These are phyloP conservation scores for Corythaeola cristata DNA, from an alignment of 2,113 vertebrate species.

Conservation along the genomic window DNA sequence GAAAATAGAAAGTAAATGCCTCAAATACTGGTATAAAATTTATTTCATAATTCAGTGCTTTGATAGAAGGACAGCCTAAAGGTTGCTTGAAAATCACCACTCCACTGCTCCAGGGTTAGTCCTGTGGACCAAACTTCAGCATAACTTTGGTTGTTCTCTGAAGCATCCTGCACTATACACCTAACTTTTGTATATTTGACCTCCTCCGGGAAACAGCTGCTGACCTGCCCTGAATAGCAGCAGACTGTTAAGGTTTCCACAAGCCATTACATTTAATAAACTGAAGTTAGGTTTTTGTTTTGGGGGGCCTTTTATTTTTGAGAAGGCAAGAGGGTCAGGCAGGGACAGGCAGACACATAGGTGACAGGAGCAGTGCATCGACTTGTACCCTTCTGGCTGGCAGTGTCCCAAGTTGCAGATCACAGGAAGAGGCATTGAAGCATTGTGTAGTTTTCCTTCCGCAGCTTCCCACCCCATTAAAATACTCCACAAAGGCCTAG, in stretches of 20 bases:
- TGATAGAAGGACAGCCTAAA: background rate
- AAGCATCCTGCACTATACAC: background rate
- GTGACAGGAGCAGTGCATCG: background rate
- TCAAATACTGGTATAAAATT: background rate
- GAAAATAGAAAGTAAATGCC: background rate
- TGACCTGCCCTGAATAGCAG: background rate
- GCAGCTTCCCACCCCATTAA: background rate
- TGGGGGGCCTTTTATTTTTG: too few relatives aligned
- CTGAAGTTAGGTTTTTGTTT: background rate
- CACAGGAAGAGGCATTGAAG: background rate
- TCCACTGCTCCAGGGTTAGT: background rate
- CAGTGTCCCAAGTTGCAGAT: background rate
- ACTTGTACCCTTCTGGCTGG: background rate
- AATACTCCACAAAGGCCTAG: background rate
- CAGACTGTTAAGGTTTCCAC: background rate
- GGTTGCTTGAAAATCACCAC: too few relatives aligned
- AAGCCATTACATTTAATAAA: background rate
- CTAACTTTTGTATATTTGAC: background rate
- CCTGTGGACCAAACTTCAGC: background rate
- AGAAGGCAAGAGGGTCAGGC: too few relatives aligned
- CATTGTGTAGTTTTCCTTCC: background rate
- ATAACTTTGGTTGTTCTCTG: background rate
- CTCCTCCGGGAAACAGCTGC: background rate
- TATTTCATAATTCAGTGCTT: background rate
- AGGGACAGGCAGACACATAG: fast-evolving